Base-by-base conservation (phyloP, 2,888 invertebrate species). In the Eurytoma adleriae region DNA sequence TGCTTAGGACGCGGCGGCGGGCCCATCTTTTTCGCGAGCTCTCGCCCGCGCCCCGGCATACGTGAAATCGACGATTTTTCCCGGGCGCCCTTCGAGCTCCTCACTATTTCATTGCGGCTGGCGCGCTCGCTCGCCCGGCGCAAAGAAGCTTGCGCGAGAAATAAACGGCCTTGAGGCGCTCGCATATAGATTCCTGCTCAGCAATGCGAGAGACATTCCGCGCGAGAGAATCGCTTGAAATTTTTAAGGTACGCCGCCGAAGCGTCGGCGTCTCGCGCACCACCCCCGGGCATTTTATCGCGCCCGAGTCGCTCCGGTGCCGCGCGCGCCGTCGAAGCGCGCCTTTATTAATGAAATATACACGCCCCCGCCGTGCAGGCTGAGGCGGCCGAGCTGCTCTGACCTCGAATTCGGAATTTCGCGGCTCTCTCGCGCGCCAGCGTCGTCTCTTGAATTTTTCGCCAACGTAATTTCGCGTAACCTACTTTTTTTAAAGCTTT, bases 151-250 rank as follows among this genome's bases (percentile, higher is more conserved):
- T 57, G 64, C 48, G 68, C 69, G 70, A 75, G 70, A 75, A 79
- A 75, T 79, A 75, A 79, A 79, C 59, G 79, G 70, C 68, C 70
- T 70, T 52, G 57, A 69, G 70, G 69, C 62, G 16, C 69, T 64
- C 69, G 66, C 78, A 77, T 78, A 72, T 72, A 76, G 68, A 78
- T 81, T 73, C 75, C 73, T 77, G 73, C 52, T 77, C 77, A 76
- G 80, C 73, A 80, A 73, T 73, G 77, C 77, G 69, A 69, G 80
- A 80, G 73, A 68, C 67, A 80, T 80, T 71, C 80, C 71, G 59
- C 30, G 66, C 73, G 54, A 56, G 66, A 30, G 68, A 54, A 73
- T 61, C 71, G 68, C 72, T 76, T 80, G 80, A 73, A 77, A 80
- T 80, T 80, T 80, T 80, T 73, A 73, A 77, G 77, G 64, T 77